Conservation (phyloP, 53 echinoderm and acorn worm genomes). For the Holothuria leucospilota region DNA sequence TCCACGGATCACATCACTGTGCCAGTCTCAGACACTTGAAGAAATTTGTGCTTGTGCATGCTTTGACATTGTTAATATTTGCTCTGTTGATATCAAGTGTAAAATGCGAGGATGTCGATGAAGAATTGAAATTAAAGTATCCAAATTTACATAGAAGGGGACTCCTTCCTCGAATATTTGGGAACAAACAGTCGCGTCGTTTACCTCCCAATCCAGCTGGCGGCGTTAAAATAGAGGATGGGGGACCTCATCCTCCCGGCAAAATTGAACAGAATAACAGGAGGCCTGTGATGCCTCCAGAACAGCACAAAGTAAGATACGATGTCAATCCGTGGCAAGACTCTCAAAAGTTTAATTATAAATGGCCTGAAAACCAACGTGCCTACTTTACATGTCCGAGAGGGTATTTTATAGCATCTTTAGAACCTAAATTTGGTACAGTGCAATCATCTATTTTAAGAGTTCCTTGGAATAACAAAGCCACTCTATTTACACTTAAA, state of each 20-base stretch:
- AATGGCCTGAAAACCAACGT: constrained; percentile 97
- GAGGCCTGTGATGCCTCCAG: constrained; percentile 67
- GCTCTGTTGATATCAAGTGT: not conserved
- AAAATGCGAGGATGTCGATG: not conserved
- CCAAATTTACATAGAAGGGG: constrained; percentile 82
- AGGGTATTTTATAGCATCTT: constrained; percentile 80
- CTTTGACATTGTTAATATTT: not conserved
- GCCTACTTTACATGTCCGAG: constrained; percentile 90
- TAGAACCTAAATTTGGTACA: constrained; percentile 41
- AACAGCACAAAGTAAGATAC: constrained; percentile 89
- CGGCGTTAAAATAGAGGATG: not conserved
- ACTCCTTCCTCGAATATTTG: constrained; percentile 75
- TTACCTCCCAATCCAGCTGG: constrained; percentile 25
- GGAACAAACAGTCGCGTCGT: constrained; percentile 44
- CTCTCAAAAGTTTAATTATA: constrained; percentile 84
- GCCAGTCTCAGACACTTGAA: not conserved
- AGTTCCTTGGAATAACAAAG: constrained; percentile 53
- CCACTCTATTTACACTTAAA: constrained; percentile 64
- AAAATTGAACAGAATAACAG: constrained; percentile 27
- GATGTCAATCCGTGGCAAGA: constrained; percentile 78
- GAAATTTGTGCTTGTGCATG: not conserved
- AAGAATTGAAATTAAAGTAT: constrained; percentile 48
- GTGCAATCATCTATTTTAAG: constrained; percentile 42
- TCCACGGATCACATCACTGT: not conserved
- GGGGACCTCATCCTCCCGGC: constrained; percentile 20